Conservation (phyloP, 2,113 vertebrate genomes). For the Agelaius tricolor region DNA sequence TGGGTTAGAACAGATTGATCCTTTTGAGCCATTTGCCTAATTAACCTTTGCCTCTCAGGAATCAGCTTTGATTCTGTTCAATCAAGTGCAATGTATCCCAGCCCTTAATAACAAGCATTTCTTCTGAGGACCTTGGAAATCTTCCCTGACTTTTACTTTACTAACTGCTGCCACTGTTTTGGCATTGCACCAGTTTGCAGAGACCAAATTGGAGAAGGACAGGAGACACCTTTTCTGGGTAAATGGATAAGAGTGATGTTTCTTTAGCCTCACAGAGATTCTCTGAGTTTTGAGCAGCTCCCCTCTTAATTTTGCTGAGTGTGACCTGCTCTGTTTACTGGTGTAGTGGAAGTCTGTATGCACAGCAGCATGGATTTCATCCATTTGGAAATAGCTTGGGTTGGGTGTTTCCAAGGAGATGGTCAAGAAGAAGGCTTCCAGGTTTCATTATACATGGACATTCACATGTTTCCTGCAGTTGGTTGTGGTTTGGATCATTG, state of each 20-base stretch:
- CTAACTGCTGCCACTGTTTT: neutral
- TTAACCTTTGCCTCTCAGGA: conserved; percentile 47
- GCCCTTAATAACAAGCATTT: neutral
- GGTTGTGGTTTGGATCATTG: neutral
- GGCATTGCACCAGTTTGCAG: neutral
- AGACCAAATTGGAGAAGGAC: neutral
- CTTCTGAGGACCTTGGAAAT: neutral
- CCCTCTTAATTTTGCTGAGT: neutral
- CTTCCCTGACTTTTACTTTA: neutral
- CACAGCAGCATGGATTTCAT: neutral
- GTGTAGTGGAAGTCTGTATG: accelerated
- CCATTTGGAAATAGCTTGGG: neutral
- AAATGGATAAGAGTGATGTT: neutral
- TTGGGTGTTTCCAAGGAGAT: neutral
- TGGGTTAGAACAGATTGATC: conserved; percentile 18
- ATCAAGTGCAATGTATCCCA: neutral
- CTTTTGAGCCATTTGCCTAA: conserved; percentile 15
- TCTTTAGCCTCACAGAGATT: neutral
- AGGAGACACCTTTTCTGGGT: neutral
- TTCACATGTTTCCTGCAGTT: neutral
- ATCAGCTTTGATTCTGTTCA: conserved; percentile 24
- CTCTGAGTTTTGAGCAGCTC: neutral
- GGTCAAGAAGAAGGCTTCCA: neutral
- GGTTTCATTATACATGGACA: neutral
- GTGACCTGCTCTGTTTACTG: neutral